Conservation (phyloP, 1,140 invertebrate genomes). For the Papilio helenus region DNA sequence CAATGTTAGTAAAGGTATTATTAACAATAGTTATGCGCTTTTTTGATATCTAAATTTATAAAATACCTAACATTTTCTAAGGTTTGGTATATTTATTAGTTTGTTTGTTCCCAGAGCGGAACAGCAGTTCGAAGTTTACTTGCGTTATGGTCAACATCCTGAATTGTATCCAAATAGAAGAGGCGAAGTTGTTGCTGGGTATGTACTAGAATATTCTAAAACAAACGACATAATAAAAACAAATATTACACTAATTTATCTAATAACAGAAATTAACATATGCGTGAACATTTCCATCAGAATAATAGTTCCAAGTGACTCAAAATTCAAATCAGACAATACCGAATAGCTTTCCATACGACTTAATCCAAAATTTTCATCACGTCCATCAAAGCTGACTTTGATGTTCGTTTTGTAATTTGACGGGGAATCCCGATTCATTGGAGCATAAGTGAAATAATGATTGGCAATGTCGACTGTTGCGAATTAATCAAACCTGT, state of each 20-base stretch:
- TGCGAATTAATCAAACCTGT: constrained; percentile 25
- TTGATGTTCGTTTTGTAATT: constrained; percentile 57
- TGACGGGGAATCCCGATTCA: constrained; percentile 50
- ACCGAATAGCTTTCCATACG: constrained; percentile 50
- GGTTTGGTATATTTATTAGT: not conserved
- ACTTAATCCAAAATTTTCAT: constrained; percentile 58
- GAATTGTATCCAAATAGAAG: constrained; percentile 95
- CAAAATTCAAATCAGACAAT: constrained; percentile 48
- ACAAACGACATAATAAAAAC: not conserved
- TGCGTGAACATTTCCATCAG: not conserved
- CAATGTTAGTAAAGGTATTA: too few relatives aligned
- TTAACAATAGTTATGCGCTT: too few relatives aligned
- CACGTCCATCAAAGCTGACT: constrained; percentile 51
- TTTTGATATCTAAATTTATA: too few relatives aligned
- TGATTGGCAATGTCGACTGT: constrained; percentile 28
- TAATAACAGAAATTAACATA: too few relatives aligned
- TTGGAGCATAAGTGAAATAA: constrained; percentile 40
- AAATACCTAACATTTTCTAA: not conserved
- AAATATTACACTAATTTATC: too few relatives aligned
- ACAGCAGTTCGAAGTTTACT: constrained; percentile 94
- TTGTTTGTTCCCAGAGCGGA: constrained; percentile 86
- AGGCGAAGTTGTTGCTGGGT: constrained; percentile 92
- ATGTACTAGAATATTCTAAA: constrained; percentile 50
- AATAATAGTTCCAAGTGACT: not conserved
- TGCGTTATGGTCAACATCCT: constrained; percentile 95